A percentile compares a stretch with the other conserved stretches of the same genome.
Evolutionary conservation across 2,797 vertebrate genomes (phyloP).

Genomic region (Enteromius unitaeniatus): DNA sequence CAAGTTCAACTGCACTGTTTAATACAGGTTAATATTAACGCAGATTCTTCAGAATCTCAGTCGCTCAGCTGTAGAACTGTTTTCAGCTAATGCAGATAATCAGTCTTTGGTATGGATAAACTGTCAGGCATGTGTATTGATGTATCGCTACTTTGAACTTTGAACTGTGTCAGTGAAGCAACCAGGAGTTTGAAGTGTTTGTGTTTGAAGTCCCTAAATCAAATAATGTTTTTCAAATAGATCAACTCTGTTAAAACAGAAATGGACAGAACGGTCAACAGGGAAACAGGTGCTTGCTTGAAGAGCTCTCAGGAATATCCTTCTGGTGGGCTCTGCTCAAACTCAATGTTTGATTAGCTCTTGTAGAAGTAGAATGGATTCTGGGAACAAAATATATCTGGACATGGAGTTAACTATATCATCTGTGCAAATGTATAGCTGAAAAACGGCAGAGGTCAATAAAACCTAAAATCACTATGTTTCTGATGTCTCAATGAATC

Average conservation of each 20-base stretch:
- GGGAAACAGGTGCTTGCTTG: slow-evolving; percentile 5
- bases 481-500: not conserved
- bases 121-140: not conserved
- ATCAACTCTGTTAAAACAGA: not conserved
- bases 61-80: not conserved
- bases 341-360: slow-evolving; percentile 6
- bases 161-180: not conserved
- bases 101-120: not conserved
- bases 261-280: slow-evolving; percentile 18
- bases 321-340: slow-evolving; percentile 8
- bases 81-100: not conserved
- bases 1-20: not conserved
- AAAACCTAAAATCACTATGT: not conserved
- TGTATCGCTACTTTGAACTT: not conserved
- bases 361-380: slow-evolving; percentile 21
- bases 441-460: not conserved
- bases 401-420: not conserved
- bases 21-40: not conserved
- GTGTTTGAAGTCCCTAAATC: not conserved
- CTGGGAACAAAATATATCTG: not conserved
- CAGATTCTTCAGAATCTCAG: not conserved
- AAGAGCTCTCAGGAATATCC: not conserved
- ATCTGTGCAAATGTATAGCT: not conserved
- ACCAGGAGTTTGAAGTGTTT: not conserved
- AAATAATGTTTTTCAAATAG: not conserved